Evolutionary conservation across 2,113 vertebrate species (phyloP).

Genomic region (Pagrus major): DNA sequence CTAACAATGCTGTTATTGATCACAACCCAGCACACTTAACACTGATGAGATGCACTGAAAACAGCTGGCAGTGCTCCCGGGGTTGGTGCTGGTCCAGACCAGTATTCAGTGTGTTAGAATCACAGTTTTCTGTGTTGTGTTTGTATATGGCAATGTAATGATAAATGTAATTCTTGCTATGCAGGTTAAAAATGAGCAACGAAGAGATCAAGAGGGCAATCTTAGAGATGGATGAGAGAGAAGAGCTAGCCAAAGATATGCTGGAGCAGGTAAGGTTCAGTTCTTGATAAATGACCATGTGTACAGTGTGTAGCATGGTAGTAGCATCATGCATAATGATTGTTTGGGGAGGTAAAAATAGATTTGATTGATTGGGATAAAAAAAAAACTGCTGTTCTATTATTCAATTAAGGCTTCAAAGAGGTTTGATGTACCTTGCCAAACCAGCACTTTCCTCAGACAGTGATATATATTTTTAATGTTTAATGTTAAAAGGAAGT

Average conservation of each 20-base stretch:
- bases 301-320: too few relatives aligned
- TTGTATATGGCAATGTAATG: not conserved
- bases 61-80: conserved; percentile 52
- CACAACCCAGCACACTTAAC: conserved; percentile 33
- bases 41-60: conserved; percentile 47
- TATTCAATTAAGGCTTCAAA: not conserved
- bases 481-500: not conserved
- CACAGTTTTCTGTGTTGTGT: not conserved
- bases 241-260: conserved; percentile 98
- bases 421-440: not conserved
- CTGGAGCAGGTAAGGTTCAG: conserved; percentile 90
- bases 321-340: not conserved
- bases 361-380: not conserved
- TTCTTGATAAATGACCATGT: not conserved
- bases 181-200: conserved; percentile 95
- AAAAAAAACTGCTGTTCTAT: not conserved
- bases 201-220: conserved; percentile 96
- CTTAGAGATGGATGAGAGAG: conserved; percentile 96
- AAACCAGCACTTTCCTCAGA: not conserved
- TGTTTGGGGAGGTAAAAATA: not conserved
- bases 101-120: not conserved
- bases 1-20: conserved; percentile 69
- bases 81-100: not conserved
- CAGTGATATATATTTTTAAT: too few relatives aligned
- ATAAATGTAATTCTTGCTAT: not conserved